A percentile compares a stretch with the other conserved stretches of the same genome.
These are phyloP conservation scores for Athalia cordata DNA, from an alignment of 2,888 invertebrate genomes.

Conservation along the genomic window DNA sequence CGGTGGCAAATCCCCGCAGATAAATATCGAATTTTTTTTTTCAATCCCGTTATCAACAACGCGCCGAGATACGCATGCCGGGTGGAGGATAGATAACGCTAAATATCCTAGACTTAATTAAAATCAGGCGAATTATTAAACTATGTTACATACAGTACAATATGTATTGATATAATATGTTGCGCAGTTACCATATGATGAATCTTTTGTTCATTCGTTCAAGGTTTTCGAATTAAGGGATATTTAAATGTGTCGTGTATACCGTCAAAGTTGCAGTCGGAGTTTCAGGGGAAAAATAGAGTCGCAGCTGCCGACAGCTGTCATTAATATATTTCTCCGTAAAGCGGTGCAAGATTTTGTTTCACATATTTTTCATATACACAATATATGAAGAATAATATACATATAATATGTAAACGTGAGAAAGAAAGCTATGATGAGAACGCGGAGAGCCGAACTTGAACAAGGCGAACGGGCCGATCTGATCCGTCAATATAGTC, in stretches of 20 bases:
- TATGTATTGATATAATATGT: too few relatives aligned
- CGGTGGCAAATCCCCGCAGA: background rate
- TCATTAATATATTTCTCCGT: slow-evolving; percentile 17
- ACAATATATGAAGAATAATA: background rate
- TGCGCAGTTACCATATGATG: too few relatives aligned
- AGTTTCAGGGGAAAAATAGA: too few relatives aligned
- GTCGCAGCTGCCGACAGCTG: slow-evolving; percentile 1
- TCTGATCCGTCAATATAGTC: too few relatives aligned
- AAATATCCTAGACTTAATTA: background rate
- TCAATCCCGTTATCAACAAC: background rate
- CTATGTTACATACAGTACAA: too few relatives aligned
- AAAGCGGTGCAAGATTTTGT: slow-evolving; percentile 19
- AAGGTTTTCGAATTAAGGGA: too few relatives aligned
- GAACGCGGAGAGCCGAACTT: background rate
- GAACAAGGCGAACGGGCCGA: background rate
- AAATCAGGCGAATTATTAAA: background rate
- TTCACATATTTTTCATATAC: slow-evolving; percentile 6
- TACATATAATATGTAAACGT: slow-evolving; percentile 7
- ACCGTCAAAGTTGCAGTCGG: too few relatives aligned
- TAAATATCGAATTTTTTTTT: background rate
- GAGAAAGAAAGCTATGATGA: slow-evolving; percentile 1
- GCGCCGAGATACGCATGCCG: background rate
- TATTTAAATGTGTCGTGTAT: too few relatives aligned
- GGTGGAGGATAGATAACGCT: background rate
- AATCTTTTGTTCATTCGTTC: too few relatives aligned